Percentiles rank a stretch among this genome's conserved stretches.
Evolutionary conservation across 2,888 invertebrate genomes (phyloP).

Genomic region (Heliconius sara): DNA sequence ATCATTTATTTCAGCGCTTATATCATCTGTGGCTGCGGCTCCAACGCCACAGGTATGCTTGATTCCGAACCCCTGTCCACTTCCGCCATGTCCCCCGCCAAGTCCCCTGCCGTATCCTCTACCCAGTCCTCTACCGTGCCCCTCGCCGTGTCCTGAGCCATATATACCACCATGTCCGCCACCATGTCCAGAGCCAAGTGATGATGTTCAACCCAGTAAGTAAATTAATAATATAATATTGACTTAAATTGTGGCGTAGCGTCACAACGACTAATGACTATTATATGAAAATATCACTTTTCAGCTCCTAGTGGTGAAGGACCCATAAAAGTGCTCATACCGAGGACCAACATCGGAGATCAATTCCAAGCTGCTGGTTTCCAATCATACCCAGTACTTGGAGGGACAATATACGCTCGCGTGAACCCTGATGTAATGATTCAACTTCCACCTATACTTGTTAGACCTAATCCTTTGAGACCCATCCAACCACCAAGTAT

Average conservation of each 20-base stretch:
- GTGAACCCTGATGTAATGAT: conserved; percentile 66
- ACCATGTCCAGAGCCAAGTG: conserved; percentile 27
- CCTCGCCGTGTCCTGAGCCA: conserved; percentile 32
- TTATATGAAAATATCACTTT: conserved; percentile 44
- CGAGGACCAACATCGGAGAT: conserved; percentile 52
- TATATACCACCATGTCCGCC: conserved; percentile 31
- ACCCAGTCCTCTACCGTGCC: conserved; percentile 37
- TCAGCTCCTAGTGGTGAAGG: conserved; percentile 66
- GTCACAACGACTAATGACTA: background rate
- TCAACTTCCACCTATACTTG: conserved; percentile 69
- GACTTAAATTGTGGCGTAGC: too few relatives aligned
- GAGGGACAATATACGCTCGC: conserved; percentile 65
- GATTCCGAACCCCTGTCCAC: conserved; percentile 44
- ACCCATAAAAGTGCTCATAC: conserved; percentile 55
- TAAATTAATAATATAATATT: conserved; percentile 15
- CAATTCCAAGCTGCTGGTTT: conserved; percentile 60
- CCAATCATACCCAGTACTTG: conserved; percentile 62
- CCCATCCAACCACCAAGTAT: conserved; percentile 61
- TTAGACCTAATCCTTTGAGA: conserved; percentile 56
- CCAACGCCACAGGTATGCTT: conserved; percentile 60
- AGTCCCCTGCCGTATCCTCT: conserved; percentile 49
- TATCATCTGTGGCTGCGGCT: conserved; percentile 63
- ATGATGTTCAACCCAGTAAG: conserved; percentile 38
- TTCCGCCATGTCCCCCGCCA: conserved; percentile 50
- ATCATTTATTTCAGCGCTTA: conserved; percentile 56